phyloP scores from a whole-genome alignment of 2,797 vertebrate species.

The Coendou prehensilis region DNA sequence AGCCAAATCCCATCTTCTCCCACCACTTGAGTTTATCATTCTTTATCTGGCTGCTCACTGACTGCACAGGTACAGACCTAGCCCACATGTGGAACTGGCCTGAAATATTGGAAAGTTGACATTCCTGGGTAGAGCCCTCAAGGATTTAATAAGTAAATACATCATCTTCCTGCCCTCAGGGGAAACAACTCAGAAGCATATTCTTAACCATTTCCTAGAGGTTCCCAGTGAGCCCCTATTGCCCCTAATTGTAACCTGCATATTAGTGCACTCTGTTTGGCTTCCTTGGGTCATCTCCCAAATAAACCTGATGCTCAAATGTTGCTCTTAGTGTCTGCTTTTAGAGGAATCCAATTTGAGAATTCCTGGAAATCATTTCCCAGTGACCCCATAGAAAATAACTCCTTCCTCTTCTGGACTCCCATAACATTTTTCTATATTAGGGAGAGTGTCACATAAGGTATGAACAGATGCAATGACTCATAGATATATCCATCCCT shows the following conservation, averaged over 20 bases:
- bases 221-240: background rate
- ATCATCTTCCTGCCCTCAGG: background rate
- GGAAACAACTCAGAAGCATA: background rate
- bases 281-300: background rate
- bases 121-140: background rate
- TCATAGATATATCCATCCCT: background rate
- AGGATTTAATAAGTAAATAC: background rate
- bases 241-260: background rate
- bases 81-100: background rate
- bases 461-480: conserved; percentile 48
- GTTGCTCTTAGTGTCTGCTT: background rate
- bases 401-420: background rate
- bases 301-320: conserved; percentile 2
- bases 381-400: conserved; percentile 50
- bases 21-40: conserved; percentile 4
- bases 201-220: background rate
- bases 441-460: background rate
- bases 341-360: background rate
- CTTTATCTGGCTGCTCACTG: conserved; percentile 42
- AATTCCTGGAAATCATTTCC: conserved; percentile 41
- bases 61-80: background rate
- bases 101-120: conserved; percentile 6
- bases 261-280: background rate
- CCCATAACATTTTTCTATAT: conserved; percentile 1
- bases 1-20: conserved; percentile 26